Conservation (phyloP, 2,888 invertebrate genomes). For the Pogonocherus hispidulus region DNA sequence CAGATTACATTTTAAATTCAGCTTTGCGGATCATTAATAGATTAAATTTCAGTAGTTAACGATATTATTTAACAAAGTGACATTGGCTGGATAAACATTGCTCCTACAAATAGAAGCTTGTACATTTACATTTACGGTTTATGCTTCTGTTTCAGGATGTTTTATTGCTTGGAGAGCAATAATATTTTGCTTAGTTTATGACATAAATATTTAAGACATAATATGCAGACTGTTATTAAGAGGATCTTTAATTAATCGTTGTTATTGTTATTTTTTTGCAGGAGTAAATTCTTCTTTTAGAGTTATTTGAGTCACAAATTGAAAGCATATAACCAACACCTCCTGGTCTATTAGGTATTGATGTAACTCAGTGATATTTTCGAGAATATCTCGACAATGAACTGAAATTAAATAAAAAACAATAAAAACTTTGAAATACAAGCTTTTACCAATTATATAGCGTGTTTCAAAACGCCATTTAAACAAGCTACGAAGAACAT, state of each 20-base stretch:
- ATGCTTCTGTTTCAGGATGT: slow-evolving; percentile 9
- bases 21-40: too few relatives aligned
- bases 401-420: neutral
- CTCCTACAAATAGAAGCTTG: neutral
- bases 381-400: neutral
- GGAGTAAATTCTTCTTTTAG: too few relatives aligned
- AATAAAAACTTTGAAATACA: too few relatives aligned
- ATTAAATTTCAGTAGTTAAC: neutral
- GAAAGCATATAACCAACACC: too few relatives aligned
- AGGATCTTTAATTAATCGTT: slow-evolving; percentile 20
- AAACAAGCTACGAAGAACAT: neutral
- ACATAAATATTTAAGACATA: slow-evolving; percentile 30
- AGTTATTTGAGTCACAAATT: too few relatives aligned
- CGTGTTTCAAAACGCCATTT: neutral
- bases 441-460: neutral
- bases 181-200: slow-evolving; percentile 22
- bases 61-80: neutral
- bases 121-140: slow-evolving; percentile 6
- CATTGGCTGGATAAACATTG: neutral
- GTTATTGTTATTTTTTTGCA: slow-evolving; percentile 14
- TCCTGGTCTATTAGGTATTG: too few relatives aligned
- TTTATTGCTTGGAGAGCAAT: slow-evolving; percentile 13
- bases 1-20: too few relatives aligned
- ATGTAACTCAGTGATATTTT: too few relatives aligned
- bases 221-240: slow-evolving; percentile 18